A percentile compares a stretch with the other conserved stretches of the same genome.
Evolutionary conservation across 2,113 vertebrate species (phyloP).

Genomic region (Polyodon spathula): DNA sequence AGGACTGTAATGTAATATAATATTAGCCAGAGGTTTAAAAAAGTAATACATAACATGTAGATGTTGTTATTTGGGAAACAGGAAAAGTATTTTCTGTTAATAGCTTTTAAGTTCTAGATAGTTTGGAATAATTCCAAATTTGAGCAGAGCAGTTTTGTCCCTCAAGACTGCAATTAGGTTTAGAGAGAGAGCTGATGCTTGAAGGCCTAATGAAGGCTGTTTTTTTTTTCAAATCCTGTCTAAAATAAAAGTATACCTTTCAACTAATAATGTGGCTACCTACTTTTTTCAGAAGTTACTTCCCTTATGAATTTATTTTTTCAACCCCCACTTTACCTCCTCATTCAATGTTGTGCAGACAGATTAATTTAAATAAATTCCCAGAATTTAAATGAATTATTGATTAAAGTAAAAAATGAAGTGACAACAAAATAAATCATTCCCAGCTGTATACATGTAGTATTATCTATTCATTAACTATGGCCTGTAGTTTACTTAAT

Average conservation of each 20-base stretch:
- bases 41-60: conserved; percentile 10
- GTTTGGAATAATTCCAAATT: conserved; percentile 38
- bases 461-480: conserved; percentile 45
- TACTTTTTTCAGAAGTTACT: not conserved
- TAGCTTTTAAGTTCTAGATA: conserved; percentile 32
- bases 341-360: conserved; percentile 14
- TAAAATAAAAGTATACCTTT: conserved; percentile 45
- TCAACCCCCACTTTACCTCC: conserved; percentile 15
- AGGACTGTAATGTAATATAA: no score
- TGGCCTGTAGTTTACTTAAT: conserved; percentile 23
- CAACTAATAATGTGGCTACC: conserved; percentile 13
- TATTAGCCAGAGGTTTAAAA: no score
- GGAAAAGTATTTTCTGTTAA: no score
- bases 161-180: conserved; percentile 50
- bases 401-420: conserved; percentile 38
- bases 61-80: no score
- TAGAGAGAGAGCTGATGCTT: conserved; percentile 51
- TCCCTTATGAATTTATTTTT: conserved; percentile 4
- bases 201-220: conserved; percentile 48
- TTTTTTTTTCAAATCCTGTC: conserved; percentile 45
- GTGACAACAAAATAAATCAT: conserved; percentile 35
- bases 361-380: conserved; percentile 44
- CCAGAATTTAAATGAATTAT: conserved; percentile 50
- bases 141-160: conserved; percentile 42
- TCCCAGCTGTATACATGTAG: conserved; percentile 26